Percentiles rank a stretch among this genome's conserved stretches.
Evolutionary conservation across 2,797 vertebrate genomes (phyloP).

Genomic region (Mormyrops attenuatus): DNA sequence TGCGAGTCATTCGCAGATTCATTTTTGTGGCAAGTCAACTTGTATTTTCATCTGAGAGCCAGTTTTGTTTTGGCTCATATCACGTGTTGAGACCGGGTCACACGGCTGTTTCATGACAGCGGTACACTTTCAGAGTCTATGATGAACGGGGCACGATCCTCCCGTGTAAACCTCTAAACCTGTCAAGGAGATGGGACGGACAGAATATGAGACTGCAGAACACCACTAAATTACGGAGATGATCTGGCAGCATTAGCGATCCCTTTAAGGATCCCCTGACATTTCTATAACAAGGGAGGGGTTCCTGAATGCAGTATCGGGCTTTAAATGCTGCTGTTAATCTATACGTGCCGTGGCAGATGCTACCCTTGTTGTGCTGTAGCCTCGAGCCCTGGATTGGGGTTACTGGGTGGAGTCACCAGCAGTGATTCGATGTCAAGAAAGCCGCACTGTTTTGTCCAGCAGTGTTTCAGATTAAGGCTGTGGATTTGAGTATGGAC

Average conservation of each 20-base stretch:
- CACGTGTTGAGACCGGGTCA: neutral
- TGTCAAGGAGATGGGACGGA: neutral
- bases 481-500: neutral
- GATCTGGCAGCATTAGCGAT: neutral
- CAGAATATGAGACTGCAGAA: neutral
- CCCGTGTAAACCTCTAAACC: neutral
- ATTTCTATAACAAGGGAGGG: neutral
- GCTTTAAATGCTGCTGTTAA: neutral
- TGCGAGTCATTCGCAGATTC: neutral
- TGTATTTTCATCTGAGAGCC: neutral
- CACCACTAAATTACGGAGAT: neutral
- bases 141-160: neutral
- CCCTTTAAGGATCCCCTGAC: neutral
- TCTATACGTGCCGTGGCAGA: neutral
- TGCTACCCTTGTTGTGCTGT: neutral
- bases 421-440: neutral
- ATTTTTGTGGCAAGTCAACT: neutral
- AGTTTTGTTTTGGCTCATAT: neutral
- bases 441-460: neutral
- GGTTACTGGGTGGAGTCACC: neutral
- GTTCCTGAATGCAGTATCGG: neutral
- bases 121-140: neutral
- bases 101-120: neutral
- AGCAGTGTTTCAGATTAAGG: neutral
- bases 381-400: neutral